Evolutionary conservation across 2,888 invertebrate genomes (phyloP), one percentile per base, ranked within the genome.

Genomic region (Chymomyza procnemis): DNA sequence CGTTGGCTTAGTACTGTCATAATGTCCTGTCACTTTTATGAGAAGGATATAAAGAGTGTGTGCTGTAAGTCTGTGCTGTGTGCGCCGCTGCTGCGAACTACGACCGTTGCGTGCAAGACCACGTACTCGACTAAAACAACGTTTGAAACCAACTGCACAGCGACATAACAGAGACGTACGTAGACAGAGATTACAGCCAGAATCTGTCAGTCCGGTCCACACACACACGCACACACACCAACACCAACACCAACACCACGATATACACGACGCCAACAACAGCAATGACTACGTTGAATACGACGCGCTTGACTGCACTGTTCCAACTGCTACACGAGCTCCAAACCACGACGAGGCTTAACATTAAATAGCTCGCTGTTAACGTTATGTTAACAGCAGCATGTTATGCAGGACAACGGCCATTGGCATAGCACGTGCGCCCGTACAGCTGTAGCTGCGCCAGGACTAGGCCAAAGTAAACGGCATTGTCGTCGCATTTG

Each of bases 111-210:
- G 67, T 71, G 48, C 64, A 59, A 64, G 64, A 47, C 61, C 67
- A 71, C 70, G 70, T 71, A 57, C 70, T 64, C 54, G 66, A 69
- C 69, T 69, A 52, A 69, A 57, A 19, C n/a, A 21, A 19, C 61
- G n/a, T 16, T 41, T 52, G 34, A 30, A 41, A 58, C 62, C 21
- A 47, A 55, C 57, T 9, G 26, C 58, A 30, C 65, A 52, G 59
- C 46, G 30, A 18, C 48, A 26, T 22, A 22, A n/a, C 48, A 48
- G 48, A 47, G n/a, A 26, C 26, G 26, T 26, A 4, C 26, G 26
- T 6, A 26, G 6, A 26, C 26, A 26, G 26, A 4, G 26, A 26
- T 8, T 26, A 26, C 26, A 3, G 26, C 26, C 26, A 26, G 26
- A 26, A 8, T 26, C 26, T 26, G 26, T 26, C 26, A 26, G 26